Percentiles rank a stretch among this genome's conserved stretches.
These are phyloP conservation scores for Himalopsyche tibetana DNA, from an alignment of 2,888 invertebrate species.

Conservation along the genomic window DNA sequence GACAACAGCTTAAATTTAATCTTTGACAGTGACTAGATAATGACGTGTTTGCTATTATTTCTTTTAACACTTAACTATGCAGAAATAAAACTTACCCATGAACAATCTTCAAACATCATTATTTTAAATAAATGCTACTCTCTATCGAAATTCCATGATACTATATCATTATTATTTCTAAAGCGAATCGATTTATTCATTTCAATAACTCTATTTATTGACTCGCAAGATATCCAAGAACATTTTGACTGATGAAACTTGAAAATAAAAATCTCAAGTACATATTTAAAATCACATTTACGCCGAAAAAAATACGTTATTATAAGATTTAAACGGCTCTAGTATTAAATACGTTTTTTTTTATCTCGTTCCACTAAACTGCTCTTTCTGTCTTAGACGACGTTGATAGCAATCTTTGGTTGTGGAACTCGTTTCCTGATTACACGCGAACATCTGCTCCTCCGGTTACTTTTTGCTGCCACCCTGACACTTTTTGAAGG, in stretches of 20 bases:
- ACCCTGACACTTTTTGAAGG: constrained; percentile 40
- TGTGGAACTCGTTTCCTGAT: constrained; percentile 38
- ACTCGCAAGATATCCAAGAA: no score
- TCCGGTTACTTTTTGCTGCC: constrained; percentile 2
- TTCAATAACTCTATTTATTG: no score
- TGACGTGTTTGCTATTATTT: no score
- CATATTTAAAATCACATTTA: constrained; percentile 16
- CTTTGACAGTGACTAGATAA: no score
- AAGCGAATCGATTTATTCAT: no score
- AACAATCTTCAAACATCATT: no score
- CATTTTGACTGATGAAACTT: constrained; percentile 8
- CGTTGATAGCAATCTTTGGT: constrained; percentile 41
- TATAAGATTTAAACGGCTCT: constrained; percentile 32
- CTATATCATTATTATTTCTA: no score
- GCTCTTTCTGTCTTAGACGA: constrained; percentile 35
- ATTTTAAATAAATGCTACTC: no score
- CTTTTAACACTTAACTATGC: no score
- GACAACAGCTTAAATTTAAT: no score
- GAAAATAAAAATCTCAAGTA: background rate
- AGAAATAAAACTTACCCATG: no score
- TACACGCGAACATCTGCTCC: constrained; percentile 42
- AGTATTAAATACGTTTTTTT: constrained; percentile 40
- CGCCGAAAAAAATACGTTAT: constrained; percentile 6
- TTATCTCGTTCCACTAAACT: constrained; percentile 41
- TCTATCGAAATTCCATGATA: no score